Conservation (phyloP, 1,140 invertebrate genomes). For the Sarcophaga peregrina region DNA sequence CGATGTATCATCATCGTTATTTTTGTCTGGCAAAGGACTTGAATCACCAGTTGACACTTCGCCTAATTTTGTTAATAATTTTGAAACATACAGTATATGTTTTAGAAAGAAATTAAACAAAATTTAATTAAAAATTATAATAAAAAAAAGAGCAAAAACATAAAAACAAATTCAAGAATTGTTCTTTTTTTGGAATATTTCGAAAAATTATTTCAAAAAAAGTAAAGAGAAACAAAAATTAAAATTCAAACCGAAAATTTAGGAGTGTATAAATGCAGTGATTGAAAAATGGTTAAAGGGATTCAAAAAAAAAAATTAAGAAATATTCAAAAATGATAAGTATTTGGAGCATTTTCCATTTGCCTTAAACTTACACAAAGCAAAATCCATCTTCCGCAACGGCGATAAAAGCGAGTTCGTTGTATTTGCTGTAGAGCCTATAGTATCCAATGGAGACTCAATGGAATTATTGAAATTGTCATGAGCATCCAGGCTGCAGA, state of each 20-base stretch:
- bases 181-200: background rate
- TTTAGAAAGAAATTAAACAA: slow-evolving; percentile 43
- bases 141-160: slow-evolving; percentile 31
- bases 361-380: slow-evolving; percentile 73
- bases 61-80: slow-evolving; percentile 67
- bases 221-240: slow-evolving; percentile 22
- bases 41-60: slow-evolving; percentile 73
- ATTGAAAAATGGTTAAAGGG: slow-evolving; percentile 26
- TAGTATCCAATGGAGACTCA: slow-evolving; percentile 67
- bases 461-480: slow-evolving; percentile 58
- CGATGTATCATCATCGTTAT: slow-evolving; percentile 69
- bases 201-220: background rate
- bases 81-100: slow-evolving; percentile 29
- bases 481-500: slow-evolving; percentile 56
- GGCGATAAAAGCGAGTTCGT: slow-evolving; percentile 60
- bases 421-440: slow-evolving; percentile 49
- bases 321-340: background rate
- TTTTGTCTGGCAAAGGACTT: slow-evolving; percentile 81
- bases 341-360: background rate
- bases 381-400: slow-evolving; percentile 74
- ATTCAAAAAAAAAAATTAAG: background rate
- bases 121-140: slow-evolving; percentile 34
- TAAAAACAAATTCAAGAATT: slow-evolving; percentile 1
- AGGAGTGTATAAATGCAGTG: slow-evolving; percentile 11
- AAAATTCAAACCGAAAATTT: slow-evolving; percentile 13